Base-by-base conservation (phyloP, 2,797 vertebrate genomes). In the Paramormyrops hopkinsi region DNA sequence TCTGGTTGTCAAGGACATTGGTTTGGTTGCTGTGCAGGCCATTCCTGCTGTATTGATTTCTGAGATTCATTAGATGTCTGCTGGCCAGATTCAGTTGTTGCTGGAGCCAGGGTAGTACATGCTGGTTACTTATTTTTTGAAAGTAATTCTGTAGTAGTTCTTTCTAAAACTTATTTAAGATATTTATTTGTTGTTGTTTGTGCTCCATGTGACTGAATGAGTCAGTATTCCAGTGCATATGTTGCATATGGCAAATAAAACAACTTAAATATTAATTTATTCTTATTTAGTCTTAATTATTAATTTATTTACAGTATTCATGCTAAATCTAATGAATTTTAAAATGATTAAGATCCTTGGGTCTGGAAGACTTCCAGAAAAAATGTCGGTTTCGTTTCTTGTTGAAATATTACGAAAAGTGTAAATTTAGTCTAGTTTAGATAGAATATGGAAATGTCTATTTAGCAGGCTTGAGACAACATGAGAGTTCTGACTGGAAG, bases 341-440 rank as follows among this genome's bases (percentile, higher is more conserved):
- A 69, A 59, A 89, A 85, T 8, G 41, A 83, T 89, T 83, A 22
- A n/a, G 41, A n/a, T 46, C 9, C 19, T 22, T 84, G 17, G 22
- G 65, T 48, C 82, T 89, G 82, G 29, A 86, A 33, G 37, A 89
- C 29, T 65, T 85, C 79, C 88, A 89, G 25, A 89, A 37, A 14
- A 89, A 89, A 65, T 89, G 44, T 51, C 14, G 25, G 44, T 89
- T 86, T 89, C 14, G 65, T 29, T 48, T 85, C 59, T 89, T 85
- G 44, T 59, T 89, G 44, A 89, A 89, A 89, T n/a, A 84, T 86
- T 62, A 76, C 65, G 48, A 54, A 86, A 86, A 85, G 46, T 73
- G 83, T 86, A 41, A 53, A 62, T 73, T 73, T 50, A 76, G 62
- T 76, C 14, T 48, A 73, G 51, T 89, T 37, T 54, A 73, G 41